Evolutionary conservation across 2,113 vertebrate species (phyloP), one percentile per base, ranked within the genome.

Genomic region (Pterophyllum scalare): DNA sequence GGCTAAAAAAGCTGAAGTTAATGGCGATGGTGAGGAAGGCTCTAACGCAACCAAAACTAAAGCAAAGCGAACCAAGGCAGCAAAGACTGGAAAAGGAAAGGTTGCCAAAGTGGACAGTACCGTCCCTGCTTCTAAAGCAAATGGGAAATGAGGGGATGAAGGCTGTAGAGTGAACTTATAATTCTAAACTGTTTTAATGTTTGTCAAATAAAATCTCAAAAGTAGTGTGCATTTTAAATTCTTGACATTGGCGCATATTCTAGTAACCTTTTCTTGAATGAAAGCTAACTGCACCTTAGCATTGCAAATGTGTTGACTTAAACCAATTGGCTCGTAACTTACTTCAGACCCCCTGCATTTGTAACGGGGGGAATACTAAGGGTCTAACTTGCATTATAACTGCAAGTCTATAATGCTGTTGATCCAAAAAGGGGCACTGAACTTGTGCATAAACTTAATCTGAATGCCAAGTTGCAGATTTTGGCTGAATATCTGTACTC

Each of bases 61-160:
- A 77, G 81, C 59, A 14, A 93, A 93, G 38, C 13, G 82, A 6
- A 43, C 54, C 0, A 91, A 87, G 35, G 59, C 10, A 1, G 12
- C 49, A 7, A 90, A 89, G 49, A 52, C 67, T 2, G 81, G 20
- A 13, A 83, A 67, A 7, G 77, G 10, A 33, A 92, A 93, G 67
- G 61, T 15, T 20, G n/a, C 81, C 14, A 83, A 90, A 57, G 57
- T 19, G 0, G 57, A 1, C 2, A 12, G n/a, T 3, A 76, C 86
- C 0, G 88, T 33, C 10, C 49, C 87, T 38, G 67, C 80, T 3
- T 1, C 84, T 12, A 93, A 91, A 85, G 59, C 85, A n/a, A 31
- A 75, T 1, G 43, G 86, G 5, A 95, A 85, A 88, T 35, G 88
- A 79, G 91, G 6, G 79, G 8, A 93, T 85, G 83, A 94, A 93